phyloP scores from a whole-genome alignment of 2,113 vertebrate species.

The Ahaetulla prasina region DNA sequence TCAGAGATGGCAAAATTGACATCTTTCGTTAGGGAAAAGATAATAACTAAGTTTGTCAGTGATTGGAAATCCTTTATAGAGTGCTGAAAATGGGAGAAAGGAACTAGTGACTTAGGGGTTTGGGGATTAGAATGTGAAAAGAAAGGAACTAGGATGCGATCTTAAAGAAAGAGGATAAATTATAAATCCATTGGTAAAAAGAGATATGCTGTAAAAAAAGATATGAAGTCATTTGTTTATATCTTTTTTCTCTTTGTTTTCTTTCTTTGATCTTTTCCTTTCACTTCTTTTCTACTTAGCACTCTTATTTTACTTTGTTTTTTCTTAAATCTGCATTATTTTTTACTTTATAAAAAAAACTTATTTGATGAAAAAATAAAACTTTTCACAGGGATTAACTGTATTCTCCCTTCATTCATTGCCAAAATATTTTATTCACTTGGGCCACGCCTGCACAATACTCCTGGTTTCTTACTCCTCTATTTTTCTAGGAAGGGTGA shows the following conservation, averaged over 20 bases:
- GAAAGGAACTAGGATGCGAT: neutral
- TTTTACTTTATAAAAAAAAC: neutral
- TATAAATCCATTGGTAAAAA: neutral
- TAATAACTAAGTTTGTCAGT: neutral
- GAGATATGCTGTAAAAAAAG: neutral
- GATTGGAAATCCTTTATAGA: neutral
- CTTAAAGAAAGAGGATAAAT: neutral
- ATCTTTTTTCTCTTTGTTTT: neutral
- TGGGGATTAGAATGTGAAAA: neutral
- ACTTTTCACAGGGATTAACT: neutral
- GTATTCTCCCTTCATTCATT: constrained; percentile 33
- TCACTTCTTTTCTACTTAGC: neutral
- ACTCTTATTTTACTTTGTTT: neutral
- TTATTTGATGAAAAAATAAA: neutral
- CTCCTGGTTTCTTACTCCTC: constrained; percentile 57
- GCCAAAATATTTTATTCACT: constrained; percentile 40
- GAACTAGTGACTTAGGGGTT: neutral
- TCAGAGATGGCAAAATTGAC: neutral
- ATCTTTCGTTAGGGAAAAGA: neutral
- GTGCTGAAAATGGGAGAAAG: neutral
- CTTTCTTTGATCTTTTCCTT: neutral
- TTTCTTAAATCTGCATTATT: neutral
- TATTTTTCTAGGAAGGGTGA: constrained; percentile 61
- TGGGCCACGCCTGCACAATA: constrained; percentile 53
- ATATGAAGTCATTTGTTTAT: neutral